Conservation (phyloP, 2,113 vertebrate genomes). For the Spizaetus ornatus region DNA sequence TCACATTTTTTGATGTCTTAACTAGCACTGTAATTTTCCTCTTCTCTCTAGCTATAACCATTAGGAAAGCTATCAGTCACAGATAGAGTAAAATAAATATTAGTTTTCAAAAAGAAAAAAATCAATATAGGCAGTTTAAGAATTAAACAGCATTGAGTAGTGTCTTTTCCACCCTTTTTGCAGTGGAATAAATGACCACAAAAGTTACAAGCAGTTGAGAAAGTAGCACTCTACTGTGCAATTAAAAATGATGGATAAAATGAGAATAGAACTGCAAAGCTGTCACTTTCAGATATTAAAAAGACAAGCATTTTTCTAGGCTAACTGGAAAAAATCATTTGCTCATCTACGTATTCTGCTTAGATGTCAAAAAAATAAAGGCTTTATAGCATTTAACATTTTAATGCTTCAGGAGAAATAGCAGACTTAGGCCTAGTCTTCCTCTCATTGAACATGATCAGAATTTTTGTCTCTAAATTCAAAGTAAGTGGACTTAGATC, state of each 20-base stretch:
- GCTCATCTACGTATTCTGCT: constrained; percentile 10
- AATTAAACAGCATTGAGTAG: not conserved
- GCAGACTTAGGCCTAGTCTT: not conserved
- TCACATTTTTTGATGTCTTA: not conserved
- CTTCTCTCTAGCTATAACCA: not conserved
- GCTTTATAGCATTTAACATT: not conserved
- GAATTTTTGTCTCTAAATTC: not conserved
- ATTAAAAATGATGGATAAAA: constrained; percentile 54
- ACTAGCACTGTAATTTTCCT: not conserved
- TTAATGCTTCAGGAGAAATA: not conserved
- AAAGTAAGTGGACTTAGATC: not conserved
- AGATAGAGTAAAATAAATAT: not conserved
- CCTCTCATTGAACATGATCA: not conserved
- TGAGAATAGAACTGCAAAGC: constrained; percentile 13
- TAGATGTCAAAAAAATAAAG: constrained; percentile 12
- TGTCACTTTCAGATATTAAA: constrained; percentile 36
- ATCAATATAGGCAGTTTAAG: not conserved
- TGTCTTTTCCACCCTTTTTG: not conserved
- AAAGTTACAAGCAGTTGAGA: not conserved
- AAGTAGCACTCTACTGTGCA: not conserved
- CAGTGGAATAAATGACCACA: not conserved
- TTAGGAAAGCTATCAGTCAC: not conserved
- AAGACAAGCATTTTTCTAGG: constrained; percentile 9
- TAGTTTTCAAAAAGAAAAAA: not conserved
- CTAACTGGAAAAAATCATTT: constrained; percentile 19